phyloP scores from a whole-genome alignment of 2,888 invertebrate species.

The Trichopria drosophilae region DNA sequence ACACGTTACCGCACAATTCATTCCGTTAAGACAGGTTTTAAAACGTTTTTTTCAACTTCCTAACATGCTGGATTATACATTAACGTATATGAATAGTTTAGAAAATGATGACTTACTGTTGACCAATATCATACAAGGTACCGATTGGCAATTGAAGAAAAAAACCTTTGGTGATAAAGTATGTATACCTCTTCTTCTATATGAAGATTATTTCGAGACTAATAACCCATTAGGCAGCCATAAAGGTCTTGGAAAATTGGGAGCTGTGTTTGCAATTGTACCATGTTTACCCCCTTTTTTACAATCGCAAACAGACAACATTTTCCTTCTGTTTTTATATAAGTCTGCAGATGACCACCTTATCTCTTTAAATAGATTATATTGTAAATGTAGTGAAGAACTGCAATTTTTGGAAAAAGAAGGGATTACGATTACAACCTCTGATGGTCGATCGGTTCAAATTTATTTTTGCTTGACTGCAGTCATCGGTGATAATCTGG shows the following conservation, averaged over 20 bases:
- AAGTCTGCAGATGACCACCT: neutral
- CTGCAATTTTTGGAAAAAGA: slow-evolving; percentile 1
- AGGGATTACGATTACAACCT: neutral
- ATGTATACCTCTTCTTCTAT: too few species aligned
- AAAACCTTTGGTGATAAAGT: neutral
- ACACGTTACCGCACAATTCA: too few species aligned
- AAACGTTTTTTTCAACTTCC: too few species aligned
- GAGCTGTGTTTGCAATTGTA: slow-evolving; percentile 1
- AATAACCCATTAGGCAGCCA: neutral
- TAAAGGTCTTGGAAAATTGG: neutral
- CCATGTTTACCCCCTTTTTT: neutral
- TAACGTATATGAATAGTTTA: too few species aligned
- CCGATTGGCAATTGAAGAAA: neutral
- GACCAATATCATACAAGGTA: neutral
- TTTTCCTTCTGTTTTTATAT: slow-evolving; percentile 1
- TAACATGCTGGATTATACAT: too few species aligned
- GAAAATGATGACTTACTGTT: too few species aligned
- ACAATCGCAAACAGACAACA: neutral
- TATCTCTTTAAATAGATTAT: neutral
- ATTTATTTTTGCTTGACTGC: neutral
- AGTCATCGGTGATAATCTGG: neutral
- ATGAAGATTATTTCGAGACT: too few species aligned
- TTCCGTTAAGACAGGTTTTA: too few species aligned
- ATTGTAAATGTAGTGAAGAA: neutral
- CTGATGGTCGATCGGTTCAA: neutral